Percentiles rank a stretch among this genome's conserved stretches.
Conservation (phyloP, 2,113 vertebrate genomes). For the Catharus minimus region DNA sequence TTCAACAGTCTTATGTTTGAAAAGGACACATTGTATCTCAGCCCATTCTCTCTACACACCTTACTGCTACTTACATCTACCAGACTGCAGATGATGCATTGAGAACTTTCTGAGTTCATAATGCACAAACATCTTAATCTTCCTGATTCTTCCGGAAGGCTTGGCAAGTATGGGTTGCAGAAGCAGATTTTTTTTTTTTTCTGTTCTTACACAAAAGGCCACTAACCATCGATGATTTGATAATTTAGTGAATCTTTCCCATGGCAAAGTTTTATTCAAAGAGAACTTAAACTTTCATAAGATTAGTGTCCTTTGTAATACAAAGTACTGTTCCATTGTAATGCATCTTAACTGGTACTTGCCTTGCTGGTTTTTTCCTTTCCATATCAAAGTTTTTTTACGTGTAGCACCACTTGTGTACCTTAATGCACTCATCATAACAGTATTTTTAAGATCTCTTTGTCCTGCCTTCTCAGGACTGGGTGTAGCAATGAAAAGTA, state of each 20-base stretch:
- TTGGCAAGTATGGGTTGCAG: not conserved
- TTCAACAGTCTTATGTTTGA: fast-evolving
- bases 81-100: not conserved
- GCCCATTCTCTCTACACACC: not conserved
- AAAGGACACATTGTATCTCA: not conserved
- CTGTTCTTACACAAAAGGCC: not conserved
- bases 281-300: not conserved
- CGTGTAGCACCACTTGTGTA: not conserved
- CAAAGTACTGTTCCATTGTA: not conserved
- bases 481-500: not conserved
- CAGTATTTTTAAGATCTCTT: not conserved
- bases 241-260: not conserved
- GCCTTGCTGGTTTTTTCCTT: not conserved
- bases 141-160: not conserved
- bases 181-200: not conserved
- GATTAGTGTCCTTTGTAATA: not conserved
- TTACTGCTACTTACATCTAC: not conserved
- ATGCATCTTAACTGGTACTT: not conserved
- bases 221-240: not conserved
- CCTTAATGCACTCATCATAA: not conserved
- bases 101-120: not conserved
- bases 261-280: not conserved
- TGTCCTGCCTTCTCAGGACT: not conserved
- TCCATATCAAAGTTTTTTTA: not conserved
- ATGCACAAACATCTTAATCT: not conserved